phyloP scores from a whole-genome alignment of 2,113 vertebrate genomes.

The Coracopsis vasa region DNA sequence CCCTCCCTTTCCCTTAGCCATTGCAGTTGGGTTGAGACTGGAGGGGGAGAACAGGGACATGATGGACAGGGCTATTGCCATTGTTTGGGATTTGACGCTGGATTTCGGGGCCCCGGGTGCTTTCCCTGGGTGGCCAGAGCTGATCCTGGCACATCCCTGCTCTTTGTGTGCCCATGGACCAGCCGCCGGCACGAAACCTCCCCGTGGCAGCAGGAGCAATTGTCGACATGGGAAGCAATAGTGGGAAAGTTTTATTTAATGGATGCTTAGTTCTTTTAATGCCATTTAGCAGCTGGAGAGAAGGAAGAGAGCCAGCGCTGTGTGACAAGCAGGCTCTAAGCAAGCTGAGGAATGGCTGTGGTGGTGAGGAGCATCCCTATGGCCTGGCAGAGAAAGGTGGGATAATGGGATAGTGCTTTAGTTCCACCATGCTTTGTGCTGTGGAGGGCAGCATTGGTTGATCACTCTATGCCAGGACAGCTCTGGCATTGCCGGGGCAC shows the following conservation, averaged over 20 bases:
- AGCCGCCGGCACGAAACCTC: not conserved
- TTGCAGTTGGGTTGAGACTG: not conserved
- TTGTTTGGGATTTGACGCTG: not conserved
- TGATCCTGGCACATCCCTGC: not conserved
- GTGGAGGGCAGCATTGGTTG: not conserved
- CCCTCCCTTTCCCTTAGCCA: not conserved
- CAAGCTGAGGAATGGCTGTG: not conserved
- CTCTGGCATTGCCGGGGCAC: rapidly evolving
- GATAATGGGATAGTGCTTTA: not conserved
- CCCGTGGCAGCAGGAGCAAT: conserved; percentile 33
- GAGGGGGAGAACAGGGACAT: not conserved
- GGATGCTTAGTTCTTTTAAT: conserved; percentile 64
- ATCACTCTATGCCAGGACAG: not conserved
- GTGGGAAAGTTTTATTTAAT: conserved; percentile 67
- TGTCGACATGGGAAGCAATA: conserved; percentile 58
- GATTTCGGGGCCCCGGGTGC: rapidly evolving
- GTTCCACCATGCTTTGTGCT: not conserved
- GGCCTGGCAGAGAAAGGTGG: not conserved
- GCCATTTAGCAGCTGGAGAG: conserved; percentile 67
- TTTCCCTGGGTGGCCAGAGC: not conserved
- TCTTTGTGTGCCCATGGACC: not conserved
- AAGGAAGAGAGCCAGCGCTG: conserved; percentile 1
- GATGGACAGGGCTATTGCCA: not conserved
- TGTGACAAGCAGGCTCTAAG: not conserved
- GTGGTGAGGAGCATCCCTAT: not conserved